Conservation (phyloP, 2,113 vertebrate genomes). For the Cephalopholis sonnerati region DNA sequence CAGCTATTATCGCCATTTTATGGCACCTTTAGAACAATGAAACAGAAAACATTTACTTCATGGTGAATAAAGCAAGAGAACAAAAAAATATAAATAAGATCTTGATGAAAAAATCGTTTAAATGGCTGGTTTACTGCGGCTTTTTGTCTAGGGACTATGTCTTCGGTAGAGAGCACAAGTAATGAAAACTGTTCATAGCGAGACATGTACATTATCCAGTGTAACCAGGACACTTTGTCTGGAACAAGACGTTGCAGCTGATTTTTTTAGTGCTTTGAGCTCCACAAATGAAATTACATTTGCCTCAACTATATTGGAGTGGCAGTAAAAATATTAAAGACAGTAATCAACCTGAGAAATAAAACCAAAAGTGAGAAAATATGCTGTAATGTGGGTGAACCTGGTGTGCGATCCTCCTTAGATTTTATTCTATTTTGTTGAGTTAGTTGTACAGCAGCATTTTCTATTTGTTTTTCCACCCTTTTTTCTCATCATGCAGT, state of each 20-base stretch:
- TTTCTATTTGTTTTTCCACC: not conserved
- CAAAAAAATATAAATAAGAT: not conserved
- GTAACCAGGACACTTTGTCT: not conserved
- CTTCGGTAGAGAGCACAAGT: not conserved
- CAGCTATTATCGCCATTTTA: not conserved
- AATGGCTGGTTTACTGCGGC: no score
- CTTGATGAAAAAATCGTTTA: no score
- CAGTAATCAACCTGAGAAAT: not conserved
- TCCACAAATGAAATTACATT: not conserved
- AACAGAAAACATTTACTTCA: not conserved
- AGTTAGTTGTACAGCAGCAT: not conserved
- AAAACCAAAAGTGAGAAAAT: not conserved
- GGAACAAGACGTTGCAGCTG: no score
- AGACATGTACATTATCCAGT: not conserved
- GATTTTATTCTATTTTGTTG: not conserved
- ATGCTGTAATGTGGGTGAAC: not conserved
- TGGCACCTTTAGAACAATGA: not conserved
- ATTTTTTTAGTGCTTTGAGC: not conserved
- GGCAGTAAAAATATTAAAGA: not conserved
- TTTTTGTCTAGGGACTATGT: not conserved
- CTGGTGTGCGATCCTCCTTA: not conserved
- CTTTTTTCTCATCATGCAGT: not conserved
- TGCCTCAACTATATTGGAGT: not conserved
- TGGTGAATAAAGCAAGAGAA: not conserved
- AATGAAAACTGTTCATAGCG: not conserved